A percentile compares a stretch with the other conserved stretches of the same genome.
Conservation (phyloP, 2,113 vertebrate genomes). For the Notothenia rossii region DNA sequence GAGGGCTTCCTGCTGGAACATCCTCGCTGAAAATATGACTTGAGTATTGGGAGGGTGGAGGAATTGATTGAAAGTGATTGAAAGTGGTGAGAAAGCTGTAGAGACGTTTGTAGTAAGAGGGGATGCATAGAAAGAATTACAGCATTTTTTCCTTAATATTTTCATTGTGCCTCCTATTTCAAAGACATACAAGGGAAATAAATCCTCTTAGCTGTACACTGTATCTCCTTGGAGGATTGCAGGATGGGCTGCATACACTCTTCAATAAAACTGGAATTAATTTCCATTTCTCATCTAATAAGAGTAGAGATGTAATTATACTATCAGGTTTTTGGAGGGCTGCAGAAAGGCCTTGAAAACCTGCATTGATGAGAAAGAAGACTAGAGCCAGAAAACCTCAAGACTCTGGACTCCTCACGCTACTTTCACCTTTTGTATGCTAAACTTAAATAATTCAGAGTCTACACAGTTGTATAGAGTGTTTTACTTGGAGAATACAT, state of each 20-base stretch:
- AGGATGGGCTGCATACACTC: background rate
- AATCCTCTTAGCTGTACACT: conserved; percentile 3
- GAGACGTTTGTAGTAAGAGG: background rate
- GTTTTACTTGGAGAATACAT: background rate
- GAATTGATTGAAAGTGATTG: conserved; percentile 32
- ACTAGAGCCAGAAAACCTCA: conserved; percentile 4
- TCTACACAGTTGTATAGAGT: background rate
- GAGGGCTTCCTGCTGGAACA: conserved; percentile 51
- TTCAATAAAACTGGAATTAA: conserved; percentile 36
- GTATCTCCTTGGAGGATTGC: conserved; percentile 24
- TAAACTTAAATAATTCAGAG: too few species aligned
- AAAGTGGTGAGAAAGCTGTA: conserved; percentile 8
- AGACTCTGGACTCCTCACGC: background rate
- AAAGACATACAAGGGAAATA: conserved; percentile 19
- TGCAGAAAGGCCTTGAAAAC: conserved; percentile 15
- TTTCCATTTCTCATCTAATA: conserved; percentile 50
- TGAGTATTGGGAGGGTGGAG: conserved; percentile 11
- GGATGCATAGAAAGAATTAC: conserved; percentile 7
- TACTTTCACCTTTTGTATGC: too few species aligned
- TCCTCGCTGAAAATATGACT: conserved; percentile 44
- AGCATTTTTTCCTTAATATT: conserved; percentile 22
- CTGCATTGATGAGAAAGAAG: background rate
- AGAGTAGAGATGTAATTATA: conserved; percentile 32
- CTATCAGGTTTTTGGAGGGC: conserved; percentile 15
- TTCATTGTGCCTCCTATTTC: conserved; percentile 33